Evolutionary conservation across 2,888 invertebrate species (phyloP), one percentile per base, ranked within the genome.

Genomic region (Euplagia quadripunctaria): DNA sequence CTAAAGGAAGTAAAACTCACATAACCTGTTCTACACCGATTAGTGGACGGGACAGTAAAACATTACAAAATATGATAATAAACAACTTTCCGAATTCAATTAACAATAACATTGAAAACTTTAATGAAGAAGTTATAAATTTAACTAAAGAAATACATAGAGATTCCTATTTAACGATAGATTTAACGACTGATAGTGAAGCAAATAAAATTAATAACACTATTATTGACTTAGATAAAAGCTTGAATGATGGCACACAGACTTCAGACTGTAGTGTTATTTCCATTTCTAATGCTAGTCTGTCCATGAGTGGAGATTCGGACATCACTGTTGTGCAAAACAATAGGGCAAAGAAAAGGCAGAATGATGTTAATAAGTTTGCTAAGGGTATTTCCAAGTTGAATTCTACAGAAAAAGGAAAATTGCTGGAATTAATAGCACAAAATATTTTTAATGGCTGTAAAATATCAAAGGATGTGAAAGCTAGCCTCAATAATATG

Each of bases 101-200:
- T 49, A 87, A 83, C 17, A 88, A 83, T 64, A 71, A 42, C 41
- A 42, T 66, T 16, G 74, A 82, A 63, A 87, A 88, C 70, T 80
- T 84, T 12, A 86, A 84, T 41, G 77, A 83, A 42, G 88, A 88
- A 7, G 77, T 86, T 16, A 9, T 67, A 9, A 72, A 92, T 77
- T 76, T 88, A 73, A 93, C 94, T 0, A 92, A 83, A 82, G 84
- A 91, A 73, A 92, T 93, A 6, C 92, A 94, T 66, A 80, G 42
- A 9, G 90, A 92, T 73, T 92, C 93, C 0, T 94, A 86, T 77
- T 72, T 93, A 70, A 96, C 95, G 0, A 93, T 95, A 81, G 95
- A 95, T 83, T 86, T 96, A 70, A 95, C 95, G 2, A 72, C 79
- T 0, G 87, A 89, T 5, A 83, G 82, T 51, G 80, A 81, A 55